A percentile compares a stretch with the other conserved stretches of the same genome.
These are phyloP conservation scores for Harlomillsia oculata DNA, from an alignment of 1,140 invertebrate species.

Conservation along the genomic window DNA sequence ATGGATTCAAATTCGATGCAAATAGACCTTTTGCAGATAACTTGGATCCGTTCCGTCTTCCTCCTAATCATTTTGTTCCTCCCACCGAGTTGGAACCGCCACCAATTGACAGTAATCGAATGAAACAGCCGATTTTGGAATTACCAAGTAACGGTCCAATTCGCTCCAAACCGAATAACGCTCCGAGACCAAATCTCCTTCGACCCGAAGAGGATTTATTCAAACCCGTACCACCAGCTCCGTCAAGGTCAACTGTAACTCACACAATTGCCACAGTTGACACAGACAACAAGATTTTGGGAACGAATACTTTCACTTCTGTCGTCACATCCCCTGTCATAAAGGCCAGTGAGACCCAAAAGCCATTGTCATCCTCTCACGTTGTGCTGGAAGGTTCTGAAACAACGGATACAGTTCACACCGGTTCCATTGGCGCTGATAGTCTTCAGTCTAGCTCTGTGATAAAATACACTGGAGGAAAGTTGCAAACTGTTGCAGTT, in stretches of 20 bases:
- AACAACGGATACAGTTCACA: neutral
- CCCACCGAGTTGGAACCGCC: slow-evolving; percentile 32
- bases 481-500: slow-evolving; percentile 14
- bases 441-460: slow-evolving; percentile 5
- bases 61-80: neutral
- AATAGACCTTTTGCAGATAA: neutral
- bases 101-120: slow-evolving; percentile 23
- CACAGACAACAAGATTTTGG: slow-evolving; percentile 38
- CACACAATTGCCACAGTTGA: slow-evolving; percentile 39
- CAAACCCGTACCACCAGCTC: slow-evolving; percentile 10
- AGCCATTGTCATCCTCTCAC: neutral
- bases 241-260: slow-evolving; percentile 21
- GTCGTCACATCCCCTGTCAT: slow-evolving; percentile 2
- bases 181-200: slow-evolving; percentile 29
- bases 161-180: slow-evolving; percentile 14
- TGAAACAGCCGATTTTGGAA: slow-evolving; percentile 20
- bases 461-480: slow-evolving; percentile 26
- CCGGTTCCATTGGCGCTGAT: neutral
- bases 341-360: neutral
- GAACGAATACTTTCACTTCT: slow-evolving; percentile 34
- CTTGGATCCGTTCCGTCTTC: neutral
- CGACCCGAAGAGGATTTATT: slow-evolving; percentile 29
- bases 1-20: slow-evolving; percentile 12
- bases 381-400: slow-evolving; percentile 9
- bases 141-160: slow-evolving; percentile 26